These are phyloP conservation scores for Struthio camelus DNA, from an alignment of 2,113 vertebrate genomes.

Conservation along the genomic window DNA sequence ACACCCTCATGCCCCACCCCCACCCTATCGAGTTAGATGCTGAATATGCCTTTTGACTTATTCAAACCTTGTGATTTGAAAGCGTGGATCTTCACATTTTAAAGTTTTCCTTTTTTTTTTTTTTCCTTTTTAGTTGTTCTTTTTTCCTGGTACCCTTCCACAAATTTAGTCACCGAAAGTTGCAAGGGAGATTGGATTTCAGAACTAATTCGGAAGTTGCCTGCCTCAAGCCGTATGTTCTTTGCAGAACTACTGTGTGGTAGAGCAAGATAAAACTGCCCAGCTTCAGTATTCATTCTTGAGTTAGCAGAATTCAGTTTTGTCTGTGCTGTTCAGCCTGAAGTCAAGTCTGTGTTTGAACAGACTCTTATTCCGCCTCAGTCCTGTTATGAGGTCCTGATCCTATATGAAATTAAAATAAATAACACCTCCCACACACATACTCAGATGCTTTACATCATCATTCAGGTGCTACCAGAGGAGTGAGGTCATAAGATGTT, in stretches of 20 bases:
- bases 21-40: neutral
- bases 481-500: neutral
- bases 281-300: neutral
- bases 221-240: neutral
- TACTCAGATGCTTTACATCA: neutral
- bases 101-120: neutral
- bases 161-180: neutral
- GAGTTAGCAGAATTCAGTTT: neutral
- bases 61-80: neutral
- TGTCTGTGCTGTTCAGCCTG: neutral
- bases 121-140: neutral
- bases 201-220: neutral
- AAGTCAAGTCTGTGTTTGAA: neutral
- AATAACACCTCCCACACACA: neutral
- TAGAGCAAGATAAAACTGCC: neutral
- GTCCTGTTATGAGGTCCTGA: neutral
- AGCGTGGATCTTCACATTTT: neutral
- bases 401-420: neutral
- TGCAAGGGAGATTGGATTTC: neutral
- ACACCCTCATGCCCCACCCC: too few relatives aligned
- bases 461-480: neutral
- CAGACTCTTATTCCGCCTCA: neutral
- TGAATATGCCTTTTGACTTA: neutral
- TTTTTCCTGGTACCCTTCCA: neutral
- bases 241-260: neutral